Evolutionary conservation across 1,140 invertebrate species (phyloP), one percentile per base, ranked within the genome.

Genomic region (Drosophila pseudoobscura): DNA sequence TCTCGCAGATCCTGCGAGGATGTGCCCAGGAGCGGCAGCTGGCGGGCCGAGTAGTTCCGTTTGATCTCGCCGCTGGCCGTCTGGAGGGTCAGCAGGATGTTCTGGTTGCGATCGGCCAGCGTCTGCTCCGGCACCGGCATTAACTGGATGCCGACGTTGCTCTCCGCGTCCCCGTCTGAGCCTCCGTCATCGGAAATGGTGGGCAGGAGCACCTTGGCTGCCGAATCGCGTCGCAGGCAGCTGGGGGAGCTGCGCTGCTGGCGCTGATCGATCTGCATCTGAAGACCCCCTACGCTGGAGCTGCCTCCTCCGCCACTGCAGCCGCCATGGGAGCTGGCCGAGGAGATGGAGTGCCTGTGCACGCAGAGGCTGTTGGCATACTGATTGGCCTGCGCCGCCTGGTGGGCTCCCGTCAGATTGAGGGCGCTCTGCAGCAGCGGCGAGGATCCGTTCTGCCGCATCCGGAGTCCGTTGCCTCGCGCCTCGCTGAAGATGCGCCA

Each of bases 401-500:
- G 93, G 88, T 17, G 92, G 83, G 58, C 75, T 22, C 41, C 80
- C 8, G 89, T 89, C 8, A 91, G 55, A 66, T 91, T 91, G 6
- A 91, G 41, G 3, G 91, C 91, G 64, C 91, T 91, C 61, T 93
- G 92, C 1, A 93, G 73, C 9, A 93, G 85, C 26, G 93, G 93
- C 17, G 92, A 92, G 0, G 93, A 93, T 20, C 94, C 95, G 56
- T 94, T 95, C 54, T 94, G 92, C 22, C 95, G 92, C 59, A 95
- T 95, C 26, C 95, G 92, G 75, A 95, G 93, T 26, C 94, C 95
- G 72, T 95, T 96, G 52, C 93, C 93, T 41, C 94, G 93, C 0
- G 95, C 95, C 11, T 95, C 95, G 13, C 93, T 93, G 78, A 96
- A 96, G 59, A 96, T 96, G 43, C 94, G 93, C 47, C 94, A 92